These are phyloP conservation scores for Calypte anna DNA, from an alignment of 2,113 vertebrate genomes.

Conservation along the genomic window DNA sequence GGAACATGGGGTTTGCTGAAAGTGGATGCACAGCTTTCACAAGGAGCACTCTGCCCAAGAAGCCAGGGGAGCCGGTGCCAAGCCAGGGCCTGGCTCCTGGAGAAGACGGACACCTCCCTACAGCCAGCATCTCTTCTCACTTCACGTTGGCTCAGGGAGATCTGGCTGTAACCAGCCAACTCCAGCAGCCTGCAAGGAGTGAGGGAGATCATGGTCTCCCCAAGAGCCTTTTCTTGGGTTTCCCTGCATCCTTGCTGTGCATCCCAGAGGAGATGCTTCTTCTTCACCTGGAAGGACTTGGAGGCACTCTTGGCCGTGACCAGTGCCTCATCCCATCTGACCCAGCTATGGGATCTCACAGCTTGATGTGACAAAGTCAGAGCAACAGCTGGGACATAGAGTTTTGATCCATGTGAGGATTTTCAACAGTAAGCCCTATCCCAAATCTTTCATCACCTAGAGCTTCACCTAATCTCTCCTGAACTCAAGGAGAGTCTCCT, in stretches of 20 bases:
- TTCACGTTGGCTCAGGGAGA: fast-evolving
- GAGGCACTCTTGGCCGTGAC: fast-evolving
- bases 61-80: background rate
- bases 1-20: background rate
- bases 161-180: fast-evolving
- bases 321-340: fast-evolving
- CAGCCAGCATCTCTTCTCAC: background rate
- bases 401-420: background rate
- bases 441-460: background rate
- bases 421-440: background rate
- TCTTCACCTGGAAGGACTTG: fast-evolving
- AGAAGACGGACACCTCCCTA: background rate
- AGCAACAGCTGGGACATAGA: fast-evolving
- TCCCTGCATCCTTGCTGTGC: background rate
- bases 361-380: background rate
- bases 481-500: background rate
- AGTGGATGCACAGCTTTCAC: fast-evolving
- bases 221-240: background rate
- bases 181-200: fast-evolving
- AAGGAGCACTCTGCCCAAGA: background rate
- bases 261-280: background rate
- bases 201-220: background rate
- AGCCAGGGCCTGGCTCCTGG: background rate
- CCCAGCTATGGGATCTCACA: fast-evolving
- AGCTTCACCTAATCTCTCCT: background rate